Percentiles rank a stretch among this genome's conserved stretches.
Conservation (phyloP, 2,113 vertebrate species). For the Syngnathus scovelli region DNA sequence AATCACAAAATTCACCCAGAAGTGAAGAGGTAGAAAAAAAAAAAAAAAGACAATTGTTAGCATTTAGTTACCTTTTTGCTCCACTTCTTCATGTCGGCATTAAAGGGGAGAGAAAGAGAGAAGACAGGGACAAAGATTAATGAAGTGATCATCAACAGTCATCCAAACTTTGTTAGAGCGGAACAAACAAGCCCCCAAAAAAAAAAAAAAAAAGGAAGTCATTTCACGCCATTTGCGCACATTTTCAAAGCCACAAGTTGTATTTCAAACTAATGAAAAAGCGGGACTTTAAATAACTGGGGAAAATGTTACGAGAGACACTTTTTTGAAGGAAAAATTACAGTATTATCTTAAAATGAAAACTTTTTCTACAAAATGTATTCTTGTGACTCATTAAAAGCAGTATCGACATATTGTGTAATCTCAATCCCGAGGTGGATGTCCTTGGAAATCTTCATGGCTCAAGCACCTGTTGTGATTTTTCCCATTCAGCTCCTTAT, state of each 20-base stretch:
- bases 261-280: too few relatives aligned
- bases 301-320: too few relatives aligned
- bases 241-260: neutral
- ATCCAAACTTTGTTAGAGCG: neutral
- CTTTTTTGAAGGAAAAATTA: too few relatives aligned
- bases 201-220: neutral
- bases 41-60: conserved; percentile 69
- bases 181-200: neutral
- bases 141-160: conserved; percentile 71
- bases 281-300: too few relatives aligned
- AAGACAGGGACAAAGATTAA: conserved; percentile 90
- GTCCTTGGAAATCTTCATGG: too few relatives aligned
- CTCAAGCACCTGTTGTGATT: too few relatives aligned
- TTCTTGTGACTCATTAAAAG: too few relatives aligned
- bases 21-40: conserved; percentile 70
- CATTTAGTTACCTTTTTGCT: conserved; percentile 99
- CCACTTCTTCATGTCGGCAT: conserved; percentile 93
- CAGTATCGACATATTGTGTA: too few relatives aligned
- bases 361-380: too few relatives aligned
- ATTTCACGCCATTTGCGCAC: neutral
- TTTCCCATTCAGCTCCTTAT: too few relatives aligned
- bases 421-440: too few relatives aligned
- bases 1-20: conserved; percentile 52
- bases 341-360: too few relatives aligned
- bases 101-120: conserved; percentile 81